Percentiles rank a stretch among this genome's conserved stretches.
phyloP scores from a whole-genome alignment of 2,113 vertebrate species.

The Aix galericulata region DNA sequence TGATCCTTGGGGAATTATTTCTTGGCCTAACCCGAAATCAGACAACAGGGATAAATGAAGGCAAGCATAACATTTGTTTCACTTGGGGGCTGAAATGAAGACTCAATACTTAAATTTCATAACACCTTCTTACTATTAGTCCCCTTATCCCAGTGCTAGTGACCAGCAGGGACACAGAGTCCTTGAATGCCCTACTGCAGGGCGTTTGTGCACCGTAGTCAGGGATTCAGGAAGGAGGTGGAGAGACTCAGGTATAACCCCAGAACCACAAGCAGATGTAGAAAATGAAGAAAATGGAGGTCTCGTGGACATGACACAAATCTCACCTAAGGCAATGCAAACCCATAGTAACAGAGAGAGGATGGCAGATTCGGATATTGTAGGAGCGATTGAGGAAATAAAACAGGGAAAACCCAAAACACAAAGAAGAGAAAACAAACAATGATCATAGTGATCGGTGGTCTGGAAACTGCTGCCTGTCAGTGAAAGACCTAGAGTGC shows the following conservation, averaged over 20 bases:
- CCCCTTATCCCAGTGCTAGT: background rate
- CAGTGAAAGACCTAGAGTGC: background rate
- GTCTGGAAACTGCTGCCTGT: background rate
- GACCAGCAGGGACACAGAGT: background rate
- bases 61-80: background rate
- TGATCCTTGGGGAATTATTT: background rate
- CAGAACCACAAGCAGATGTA: background rate
- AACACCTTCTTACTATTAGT: background rate
- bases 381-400: background rate
- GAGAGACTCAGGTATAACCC: background rate
- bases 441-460: background rate
- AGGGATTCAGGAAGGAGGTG: background rate
- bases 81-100: background rate
- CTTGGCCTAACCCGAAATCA: background rate
- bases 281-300: background rate
- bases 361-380: background rate
- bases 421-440: background rate
- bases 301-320: background rate
- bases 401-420: background rate
- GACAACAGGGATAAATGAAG: background rate
- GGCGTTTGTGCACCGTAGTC: fast-evolving
- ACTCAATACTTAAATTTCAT: background rate
- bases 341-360: background rate
- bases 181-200: fast-evolving
- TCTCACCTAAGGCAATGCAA: background rate